A percentile compares a stretch with the other conserved stretches of the same genome.
phyloP scores from a whole-genome alignment of 2,888 invertebrate genomes.

The Hemaris fuciformis region DNA sequence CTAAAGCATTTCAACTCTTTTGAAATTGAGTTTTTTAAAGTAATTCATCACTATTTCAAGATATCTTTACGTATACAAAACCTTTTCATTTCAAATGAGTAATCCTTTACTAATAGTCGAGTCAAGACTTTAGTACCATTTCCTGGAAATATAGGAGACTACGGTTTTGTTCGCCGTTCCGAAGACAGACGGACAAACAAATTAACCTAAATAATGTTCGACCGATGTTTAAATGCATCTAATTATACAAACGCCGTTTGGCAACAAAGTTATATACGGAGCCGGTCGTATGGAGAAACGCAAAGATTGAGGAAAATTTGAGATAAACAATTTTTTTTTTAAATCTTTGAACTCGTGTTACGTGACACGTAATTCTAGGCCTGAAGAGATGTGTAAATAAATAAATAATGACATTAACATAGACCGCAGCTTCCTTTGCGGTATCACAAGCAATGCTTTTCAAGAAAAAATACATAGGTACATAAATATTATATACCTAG shows the following conservation, averaged over 20 bases:
- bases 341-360: too few species aligned
- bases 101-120: neutral
- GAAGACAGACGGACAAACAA: constrained; percentile 19
- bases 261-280: neutral
- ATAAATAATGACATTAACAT: too few species aligned
- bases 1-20: too few species aligned
- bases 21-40: too few species aligned
- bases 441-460: too few species aligned
- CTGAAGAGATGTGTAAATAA: too few species aligned
- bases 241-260: constrained; percentile 20
- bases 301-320: neutral
- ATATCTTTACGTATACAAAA: too few species aligned
- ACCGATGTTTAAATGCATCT: constrained; percentile 22
- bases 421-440: too few species aligned
- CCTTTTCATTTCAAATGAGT: neutral
- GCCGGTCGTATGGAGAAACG: neutral
- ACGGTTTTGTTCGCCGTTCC: neutral
- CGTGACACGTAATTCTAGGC: too few species aligned
- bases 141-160: constrained; percentile 1
- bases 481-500: too few species aligned
- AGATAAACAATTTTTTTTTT: neutral
- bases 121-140: neutral
- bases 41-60: too few species aligned
- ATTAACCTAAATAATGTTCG: constrained; percentile 29
- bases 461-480: too few species aligned